These are phyloP conservation scores for Erythrolamprus reginae DNA, from an alignment of 2,113 vertebrate genomes.

Conservation along the genomic window DNA sequence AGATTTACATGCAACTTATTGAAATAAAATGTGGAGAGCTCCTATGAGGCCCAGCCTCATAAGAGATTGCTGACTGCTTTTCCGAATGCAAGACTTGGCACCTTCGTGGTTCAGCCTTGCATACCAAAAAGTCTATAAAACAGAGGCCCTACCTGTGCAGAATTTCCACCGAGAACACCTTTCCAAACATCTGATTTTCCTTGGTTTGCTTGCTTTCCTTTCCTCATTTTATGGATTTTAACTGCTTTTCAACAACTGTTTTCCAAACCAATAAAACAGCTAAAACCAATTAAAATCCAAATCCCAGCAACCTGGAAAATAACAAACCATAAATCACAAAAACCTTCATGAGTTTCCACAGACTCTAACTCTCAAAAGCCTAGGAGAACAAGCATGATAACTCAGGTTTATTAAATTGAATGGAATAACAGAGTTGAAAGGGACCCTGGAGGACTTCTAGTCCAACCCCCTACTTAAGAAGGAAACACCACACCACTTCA, in stretches of 20 bases:
- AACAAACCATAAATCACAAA: not conserved
- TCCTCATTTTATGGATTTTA: not conserved
- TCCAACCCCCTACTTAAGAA: too few species aligned
- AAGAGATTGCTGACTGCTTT: not conserved
- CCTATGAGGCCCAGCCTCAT: not conserved
- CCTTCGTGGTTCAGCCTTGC: not conserved
- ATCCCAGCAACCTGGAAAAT: not conserved
- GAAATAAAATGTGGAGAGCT: not conserved
- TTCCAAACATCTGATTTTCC: not conserved
- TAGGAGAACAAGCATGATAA: not conserved
- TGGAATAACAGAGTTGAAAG: too few species aligned
- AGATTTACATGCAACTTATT: not conserved
- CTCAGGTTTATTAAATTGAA: not conserved
- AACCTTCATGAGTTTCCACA: not conserved
- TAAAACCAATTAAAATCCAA: not conserved
- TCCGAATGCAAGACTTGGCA: not conserved
- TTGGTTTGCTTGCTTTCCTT: not conserved
- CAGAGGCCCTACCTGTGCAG: not conserved
- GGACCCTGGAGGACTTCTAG: too few species aligned
- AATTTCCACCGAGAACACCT: not conserved
- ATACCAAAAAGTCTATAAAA: not conserved
- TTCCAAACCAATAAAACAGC: not conserved
- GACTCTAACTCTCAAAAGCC: not conserved
- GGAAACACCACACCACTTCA: too few species aligned
- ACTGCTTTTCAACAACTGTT: constrained; percentile 4